A percentile compares a stretch with the other conserved stretches of the same genome.
phyloP scores from a whole-genome alignment of 2,888 invertebrate genomes.

The Gastrophysa polygoni region DNA sequence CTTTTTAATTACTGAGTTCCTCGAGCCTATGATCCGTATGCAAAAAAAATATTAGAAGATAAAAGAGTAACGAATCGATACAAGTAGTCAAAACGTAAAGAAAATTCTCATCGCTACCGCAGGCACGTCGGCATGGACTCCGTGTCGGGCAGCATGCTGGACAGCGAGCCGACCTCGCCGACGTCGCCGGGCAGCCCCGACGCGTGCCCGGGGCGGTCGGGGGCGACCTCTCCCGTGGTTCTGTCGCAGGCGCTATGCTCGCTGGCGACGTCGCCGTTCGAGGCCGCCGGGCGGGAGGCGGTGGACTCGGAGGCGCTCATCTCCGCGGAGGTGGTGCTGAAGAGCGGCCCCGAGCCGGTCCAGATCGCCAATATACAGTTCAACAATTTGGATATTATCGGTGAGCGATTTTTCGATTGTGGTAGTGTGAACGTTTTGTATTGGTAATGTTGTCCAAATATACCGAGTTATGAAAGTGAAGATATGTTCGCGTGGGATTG shows the following conservation, averaged over 20 bases:
- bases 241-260: constrained; percentile 63
- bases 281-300: constrained; percentile 35
- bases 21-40: too few species aligned
- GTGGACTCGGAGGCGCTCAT: constrained; percentile 74
- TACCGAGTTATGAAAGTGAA: too few species aligned
- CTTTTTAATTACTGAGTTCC: too few species aligned
- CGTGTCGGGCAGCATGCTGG: constrained; percentile 87
- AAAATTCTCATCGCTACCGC: too few species aligned
- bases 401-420: constrained; percentile 58
- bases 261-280: constrained; percentile 51
- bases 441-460: background rate
- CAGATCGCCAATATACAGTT: constrained; percentile 89
- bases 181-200: constrained; percentile 80
- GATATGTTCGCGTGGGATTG: too few species aligned
- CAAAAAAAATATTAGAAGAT: too few species aligned
- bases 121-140: constrained; percentile 95
- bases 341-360: constrained; percentile 60
- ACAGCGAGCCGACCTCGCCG: constrained; percentile 91
- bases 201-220: constrained; percentile 50
- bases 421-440: background rate
- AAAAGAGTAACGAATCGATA: too few species aligned
- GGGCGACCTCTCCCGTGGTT: constrained; percentile 61
- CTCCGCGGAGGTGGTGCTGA: constrained; percentile 80
- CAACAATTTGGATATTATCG: constrained; percentile 93
- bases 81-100: too few species aligned